Evolutionary conservation across 2,113 vertebrate species (phyloP).

Genomic region (Sylvietta virens): DNA sequence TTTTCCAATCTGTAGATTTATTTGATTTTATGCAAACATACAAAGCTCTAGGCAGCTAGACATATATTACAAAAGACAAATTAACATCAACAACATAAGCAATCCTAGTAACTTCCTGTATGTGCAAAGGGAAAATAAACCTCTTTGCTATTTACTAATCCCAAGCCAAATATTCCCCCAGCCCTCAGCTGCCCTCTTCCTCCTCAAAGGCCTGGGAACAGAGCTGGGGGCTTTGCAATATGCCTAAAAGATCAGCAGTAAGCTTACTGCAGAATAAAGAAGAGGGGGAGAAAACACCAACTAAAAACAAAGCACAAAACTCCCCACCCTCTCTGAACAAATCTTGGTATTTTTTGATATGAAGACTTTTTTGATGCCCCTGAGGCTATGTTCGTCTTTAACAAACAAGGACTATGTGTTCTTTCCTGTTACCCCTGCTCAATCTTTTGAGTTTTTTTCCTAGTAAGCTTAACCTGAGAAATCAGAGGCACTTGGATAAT

Average conservation of each 20-base stretch:
- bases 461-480: not conserved
- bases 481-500: not conserved
- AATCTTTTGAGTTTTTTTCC: not conserved
- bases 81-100: not conserved
- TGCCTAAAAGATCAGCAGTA: not conserved
- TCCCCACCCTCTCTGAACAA: fast-evolving
- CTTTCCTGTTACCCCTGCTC: not conserved
- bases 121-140: slow-evolving; percentile 8
- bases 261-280: not conserved
- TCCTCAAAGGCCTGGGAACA: slow-evolving; percentile 7
- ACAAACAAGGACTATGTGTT: not conserved
- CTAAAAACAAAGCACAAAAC: not conserved
- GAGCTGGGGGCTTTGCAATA: not conserved
- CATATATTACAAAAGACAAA: not conserved
- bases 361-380: not conserved
- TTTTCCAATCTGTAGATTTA: not conserved
- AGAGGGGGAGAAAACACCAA: not conserved
- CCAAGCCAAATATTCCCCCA: not conserved
- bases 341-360: not conserved
- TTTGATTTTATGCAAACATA: not conserved
- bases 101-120: slow-evolving; percentile 29
- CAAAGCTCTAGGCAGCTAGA: not conserved
- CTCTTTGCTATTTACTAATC: slow-evolving; percentile 2
- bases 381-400: not conserved
- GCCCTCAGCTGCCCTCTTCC: not conserved